Evolutionary conservation across 2,797 vertebrate genomes (phyloP), one percentile per base, ranked within the genome.

Genomic region (Leptatherina wallacei): DNA sequence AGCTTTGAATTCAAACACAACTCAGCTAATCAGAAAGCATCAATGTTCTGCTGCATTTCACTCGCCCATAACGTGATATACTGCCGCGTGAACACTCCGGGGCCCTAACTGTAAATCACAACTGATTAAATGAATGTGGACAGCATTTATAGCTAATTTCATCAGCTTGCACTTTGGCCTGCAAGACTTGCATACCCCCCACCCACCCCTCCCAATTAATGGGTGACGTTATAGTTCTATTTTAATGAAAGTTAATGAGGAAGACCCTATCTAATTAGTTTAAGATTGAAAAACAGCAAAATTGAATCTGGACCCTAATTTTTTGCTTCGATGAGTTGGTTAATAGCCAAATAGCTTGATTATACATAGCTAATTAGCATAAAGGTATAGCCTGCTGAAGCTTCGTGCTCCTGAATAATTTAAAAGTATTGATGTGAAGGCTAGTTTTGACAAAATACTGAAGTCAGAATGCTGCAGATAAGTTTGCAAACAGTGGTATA

Each of bases 271-370:
- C 69, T 75, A 80, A 90, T 90, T 86, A 85, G 62, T 51, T 38
- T n/a, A 63, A 16, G 64, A 32, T 73, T 81, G 75, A 49, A 42
- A 32, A 61, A 61, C 65, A 47, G 61, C 68, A 54, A 86, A 85
- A 88, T 86, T 82, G 73, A 84, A 75, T 82, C 82, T 64, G 68
- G 72, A 32, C 54, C 52, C 47, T 33, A 82, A 77, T 86, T 84
- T 82, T 77, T 51, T 80, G 79, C 75, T 60, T 74, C 24, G 80
- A n/a, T 90, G 84, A 78, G 49, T 73, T 55, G 60, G 35, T 77
- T 62, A 33, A 75, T 69, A 51, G 67, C 63, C 29, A 52, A 27
- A 70, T 36, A 27, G 61, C 30, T 47, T 55, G 14, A 51, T 47
- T 68, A 35, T 59, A 52, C 60, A 32, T 6, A 40, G 32, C 22